These are phyloP conservation scores for Orchesella cincta DNA, from an alignment of 1,140 invertebrate genomes.

Conservation along the genomic window DNA sequence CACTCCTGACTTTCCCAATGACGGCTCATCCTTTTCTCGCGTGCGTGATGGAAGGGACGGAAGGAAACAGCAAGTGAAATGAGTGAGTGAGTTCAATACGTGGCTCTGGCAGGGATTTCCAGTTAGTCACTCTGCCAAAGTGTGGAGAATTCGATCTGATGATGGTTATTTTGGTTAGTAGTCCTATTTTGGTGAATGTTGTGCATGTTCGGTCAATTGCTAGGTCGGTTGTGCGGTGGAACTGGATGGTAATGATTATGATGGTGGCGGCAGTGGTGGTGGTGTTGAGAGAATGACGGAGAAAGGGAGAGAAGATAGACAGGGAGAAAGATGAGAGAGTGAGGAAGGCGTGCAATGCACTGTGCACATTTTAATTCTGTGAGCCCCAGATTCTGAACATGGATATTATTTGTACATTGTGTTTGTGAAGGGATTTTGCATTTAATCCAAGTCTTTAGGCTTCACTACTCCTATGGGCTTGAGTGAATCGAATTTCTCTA, in stretches of 20 bases:
- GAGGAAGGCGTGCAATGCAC: not conserved
- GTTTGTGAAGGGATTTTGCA: constrained; percentile 11
- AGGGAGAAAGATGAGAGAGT: no score
- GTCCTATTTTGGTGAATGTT: not conserved
- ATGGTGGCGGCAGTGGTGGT: not conserved
- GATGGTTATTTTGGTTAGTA: not conserved
- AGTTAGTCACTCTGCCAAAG: not conserved
- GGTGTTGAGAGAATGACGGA: no score
- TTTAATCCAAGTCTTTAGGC: constrained; percentile 18
- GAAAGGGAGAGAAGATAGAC: no score
- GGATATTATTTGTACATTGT: constrained; percentile 6
- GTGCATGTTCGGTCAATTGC: not conserved
- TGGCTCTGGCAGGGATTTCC: not conserved
- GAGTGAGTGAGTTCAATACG: not conserved
- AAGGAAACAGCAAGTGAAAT: not conserved
- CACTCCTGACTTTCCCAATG: no score
- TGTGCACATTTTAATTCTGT: not conserved
- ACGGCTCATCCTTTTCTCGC: no score
- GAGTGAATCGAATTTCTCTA: constrained; percentile 7
- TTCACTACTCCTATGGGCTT: not conserved
- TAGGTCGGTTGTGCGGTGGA: not conserved
- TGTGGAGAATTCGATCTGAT: not conserved
- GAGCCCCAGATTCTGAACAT: not conserved
- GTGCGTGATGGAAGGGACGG: not conserved
- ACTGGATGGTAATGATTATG: not conserved